A percentile compares a stretch with the other conserved stretches of the same genome.
phyloP scores from a whole-genome alignment of 2,113 vertebrate genomes.

The Pangasianodon hypophthalmus region DNA sequence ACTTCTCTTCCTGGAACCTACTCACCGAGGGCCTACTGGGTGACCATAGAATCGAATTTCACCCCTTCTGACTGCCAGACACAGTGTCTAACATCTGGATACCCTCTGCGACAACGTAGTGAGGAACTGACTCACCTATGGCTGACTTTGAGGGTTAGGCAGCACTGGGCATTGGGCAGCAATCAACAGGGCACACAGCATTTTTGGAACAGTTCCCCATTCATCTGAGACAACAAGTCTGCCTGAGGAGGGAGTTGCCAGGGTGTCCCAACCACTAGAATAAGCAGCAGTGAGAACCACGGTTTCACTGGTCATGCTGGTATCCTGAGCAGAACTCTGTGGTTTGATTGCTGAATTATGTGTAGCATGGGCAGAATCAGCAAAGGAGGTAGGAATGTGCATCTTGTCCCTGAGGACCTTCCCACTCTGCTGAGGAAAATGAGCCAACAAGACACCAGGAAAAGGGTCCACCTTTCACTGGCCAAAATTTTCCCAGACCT shows the following conservation, averaged over 20 bases:
- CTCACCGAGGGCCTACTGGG: background rate
- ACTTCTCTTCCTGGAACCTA: background rate
- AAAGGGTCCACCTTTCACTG: too few species aligned
- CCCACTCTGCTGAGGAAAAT: background rate
- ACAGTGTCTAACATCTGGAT: background rate
- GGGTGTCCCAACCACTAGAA: background rate
- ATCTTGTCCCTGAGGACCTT: background rate
- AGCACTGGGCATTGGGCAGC: background rate
- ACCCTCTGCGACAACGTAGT: background rate
- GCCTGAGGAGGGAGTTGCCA: background rate
- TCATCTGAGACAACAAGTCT: background rate
- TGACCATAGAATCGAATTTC: background rate
- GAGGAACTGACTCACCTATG: background rate
- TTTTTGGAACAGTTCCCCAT: background rate
- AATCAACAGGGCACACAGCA: background rate
- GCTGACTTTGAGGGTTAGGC: background rate
- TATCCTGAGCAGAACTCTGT: background rate
- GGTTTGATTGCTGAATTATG: background rate
- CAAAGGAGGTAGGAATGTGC: background rate
- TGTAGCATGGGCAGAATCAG: background rate
- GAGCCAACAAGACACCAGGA: background rate
- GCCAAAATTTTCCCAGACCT: background rate
- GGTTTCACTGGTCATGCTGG: background rate
- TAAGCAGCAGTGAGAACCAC: background rate
- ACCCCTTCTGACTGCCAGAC: background rate